Conservation (phyloP, 2,888 invertebrate genomes). For the Pemphredon lugubris region DNA sequence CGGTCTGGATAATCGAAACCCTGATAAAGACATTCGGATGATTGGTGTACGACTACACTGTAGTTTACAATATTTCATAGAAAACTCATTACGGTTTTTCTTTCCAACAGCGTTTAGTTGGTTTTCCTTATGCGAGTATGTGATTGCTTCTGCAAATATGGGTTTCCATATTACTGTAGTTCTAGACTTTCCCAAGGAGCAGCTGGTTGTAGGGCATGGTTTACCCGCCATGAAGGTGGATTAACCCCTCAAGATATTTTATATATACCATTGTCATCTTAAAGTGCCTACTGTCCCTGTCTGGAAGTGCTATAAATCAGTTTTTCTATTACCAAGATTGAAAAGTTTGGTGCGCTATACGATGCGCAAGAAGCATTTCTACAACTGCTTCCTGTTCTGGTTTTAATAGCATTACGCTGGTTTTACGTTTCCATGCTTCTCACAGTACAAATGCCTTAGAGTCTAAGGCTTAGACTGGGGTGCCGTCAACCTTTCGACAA, state of each 20-base stretch:
- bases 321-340: slow-evolving; percentile 41
- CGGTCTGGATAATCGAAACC: too few relatives aligned
- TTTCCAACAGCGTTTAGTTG: slow-evolving; percentile 91
- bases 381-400: slow-evolving; percentile 9
- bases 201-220: slow-evolving; percentile 87
- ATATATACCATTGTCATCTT: slow-evolving; percentile 71
- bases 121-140: slow-evolving; percentile 96
- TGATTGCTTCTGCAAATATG: slow-evolving; percentile 96
- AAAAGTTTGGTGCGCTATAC: slow-evolving; percentile 25
- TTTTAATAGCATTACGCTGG: slow-evolving; percentile 5
- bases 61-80: not conserved
- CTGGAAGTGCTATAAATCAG: slow-evolving; percentile 62
- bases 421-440: slow-evolving; percentile 3
- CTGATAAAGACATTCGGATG: too few relatives aligned
- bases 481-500: too few relatives aligned
- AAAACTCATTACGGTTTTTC: slow-evolving; percentile 30
- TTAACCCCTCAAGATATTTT: slow-evolving; percentile 71
- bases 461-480: too few relatives aligned
- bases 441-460: slow-evolving; percentile 16
- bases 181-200: slow-evolving; percentile 92
- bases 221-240: slow-evolving; percentile 80
- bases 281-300: slow-evolving; percentile 76
- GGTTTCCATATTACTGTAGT: slow-evolving; percentile 94
- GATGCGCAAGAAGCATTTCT: slow-evolving; percentile 22
- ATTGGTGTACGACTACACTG: not conserved